Evolutionary conservation across 2,888 invertebrate genomes (phyloP).

Genomic region (Dione vanillae): DNA sequence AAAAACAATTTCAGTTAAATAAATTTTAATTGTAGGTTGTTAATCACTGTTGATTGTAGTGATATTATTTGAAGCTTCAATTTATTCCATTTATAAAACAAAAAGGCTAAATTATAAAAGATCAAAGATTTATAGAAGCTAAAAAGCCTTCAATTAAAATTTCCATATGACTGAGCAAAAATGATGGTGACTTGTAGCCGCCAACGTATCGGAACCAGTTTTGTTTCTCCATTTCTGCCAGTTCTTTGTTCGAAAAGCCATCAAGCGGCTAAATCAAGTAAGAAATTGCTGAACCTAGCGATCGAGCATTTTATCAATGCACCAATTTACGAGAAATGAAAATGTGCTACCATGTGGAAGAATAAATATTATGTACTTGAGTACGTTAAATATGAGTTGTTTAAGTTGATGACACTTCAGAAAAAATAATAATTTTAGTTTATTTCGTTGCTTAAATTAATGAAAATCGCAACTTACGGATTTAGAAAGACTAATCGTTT

Average conservation of each 20-base stretch:
- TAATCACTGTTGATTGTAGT: not conserved
- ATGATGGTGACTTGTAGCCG: slow-evolving; percentile 41
- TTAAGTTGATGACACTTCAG: not conserved
- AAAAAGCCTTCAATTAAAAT: slow-evolving; percentile 42
- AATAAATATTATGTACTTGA: slow-evolving; percentile 21
- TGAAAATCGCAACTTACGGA: no score
- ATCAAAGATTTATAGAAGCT: slow-evolving; percentile 28
- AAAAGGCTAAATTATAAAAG: not conserved
- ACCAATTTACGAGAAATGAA: slow-evolving; percentile 57
- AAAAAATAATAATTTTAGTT: not conserved
- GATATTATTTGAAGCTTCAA: not conserved
- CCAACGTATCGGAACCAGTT: slow-evolving; percentile 45
- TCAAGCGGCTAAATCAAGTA: slow-evolving; percentile 79
- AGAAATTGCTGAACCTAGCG: slow-evolving; percentile 78
- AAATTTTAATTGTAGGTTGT: no score
- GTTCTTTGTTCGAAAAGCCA: slow-evolving; percentile 77
- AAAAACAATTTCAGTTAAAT: no score
- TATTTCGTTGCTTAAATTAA: not conserved
- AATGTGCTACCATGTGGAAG: slow-evolving; percentile 65
- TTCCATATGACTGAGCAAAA: slow-evolving; percentile 47
- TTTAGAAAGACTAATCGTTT: no score
- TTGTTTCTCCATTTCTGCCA: slow-evolving; percentile 52
- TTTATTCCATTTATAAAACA: not conserved
- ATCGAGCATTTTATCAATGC: slow-evolving; percentile 53
- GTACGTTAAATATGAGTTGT: not conserved